Evolutionary conservation across 2,888 invertebrate genomes (phyloP), one percentile per base, ranked within the genome.

Genomic region (Pandemis cinnamomeana): DNA sequence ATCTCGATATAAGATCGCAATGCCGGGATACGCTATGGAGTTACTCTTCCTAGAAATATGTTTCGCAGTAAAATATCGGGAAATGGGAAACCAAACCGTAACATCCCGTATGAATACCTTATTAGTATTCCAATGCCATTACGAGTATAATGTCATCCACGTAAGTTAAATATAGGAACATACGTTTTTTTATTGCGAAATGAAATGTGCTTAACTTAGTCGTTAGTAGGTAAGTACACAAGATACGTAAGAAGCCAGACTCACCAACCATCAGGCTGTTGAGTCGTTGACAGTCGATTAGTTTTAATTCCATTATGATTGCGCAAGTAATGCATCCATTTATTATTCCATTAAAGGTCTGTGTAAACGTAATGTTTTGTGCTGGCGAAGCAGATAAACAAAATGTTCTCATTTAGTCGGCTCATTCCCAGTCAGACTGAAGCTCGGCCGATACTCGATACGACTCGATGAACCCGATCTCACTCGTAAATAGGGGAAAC

Each of bases 21-120:
- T 73, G 66, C 83, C 79, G 82, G 81, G 83, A 78, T 79, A 79
- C 82, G 76, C 81, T 80, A 80, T 82, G 82, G 82, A 84, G 86
- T 88, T 87, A 87, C 89, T 82, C 84, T 85, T 82, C 80, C 82
- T 86, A 67, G 87, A 92, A 88, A 92, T 92, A 91, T 91, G 86
- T 88, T 86, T 84, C 84, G 88, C 88, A 91, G 92, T 93, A 93
- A 93, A 93, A 93, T 89, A 89, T 82, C 80, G 85, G 87, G 86
- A 88, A 92, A 91, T 89, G 87, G 88, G 86, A 89, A 84, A 89
- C 88, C 88, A 84, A 90, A 89, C 85, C 85, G 83, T 81, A 80
- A 81, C 84, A 84, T 85, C 85, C 85, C 85, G 83, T 86, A 86
- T 51, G 20, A 20, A 58, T 20, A 27, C 27, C 64, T 60, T 73